Conservation (phyloP, 2,888 invertebrate genomes). For the Tiphia femorata region DNA sequence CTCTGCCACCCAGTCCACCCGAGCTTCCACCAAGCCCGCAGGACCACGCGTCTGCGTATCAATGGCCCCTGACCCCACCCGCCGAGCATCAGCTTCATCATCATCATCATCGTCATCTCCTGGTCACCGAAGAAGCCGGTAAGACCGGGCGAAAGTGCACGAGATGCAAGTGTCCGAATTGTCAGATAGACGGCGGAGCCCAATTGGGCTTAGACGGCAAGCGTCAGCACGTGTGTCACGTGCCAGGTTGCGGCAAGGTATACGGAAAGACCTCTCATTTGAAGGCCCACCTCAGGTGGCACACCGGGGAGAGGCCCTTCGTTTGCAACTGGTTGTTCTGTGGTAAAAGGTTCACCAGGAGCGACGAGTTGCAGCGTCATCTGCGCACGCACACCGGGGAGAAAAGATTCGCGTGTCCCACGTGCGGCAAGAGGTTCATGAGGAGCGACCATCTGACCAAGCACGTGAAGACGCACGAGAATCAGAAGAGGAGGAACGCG, state of each 20-base stretch:
- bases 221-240: constrained; percentile 88
- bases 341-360: constrained; percentile 91
- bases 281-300: constrained; percentile 93
- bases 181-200: constrained; percentile 81
- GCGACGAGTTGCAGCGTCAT: constrained; percentile 87
- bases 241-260: constrained; percentile 87
- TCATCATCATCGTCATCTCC: neutral
- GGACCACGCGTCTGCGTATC: constrained; percentile 42
- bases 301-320: constrained; percentile 92
- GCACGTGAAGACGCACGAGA: constrained; percentile 90
- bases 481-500: constrained; percentile 72
- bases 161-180: constrained; percentile 86
- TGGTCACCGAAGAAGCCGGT: constrained; percentile 32
- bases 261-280: constrained; percentile 96
- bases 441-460: constrained; percentile 94
- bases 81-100: constrained; percentile 37
- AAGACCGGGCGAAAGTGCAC: constrained; percentile 74
- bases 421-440: constrained; percentile 93
- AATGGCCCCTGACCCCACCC: constrained; percentile 56
- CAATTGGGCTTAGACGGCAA: constrained; percentile 83
- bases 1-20: constrained; percentile 54
- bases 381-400: constrained; percentile 91
- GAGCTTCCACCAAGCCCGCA: constrained; percentile 52
- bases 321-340: constrained; percentile 91
- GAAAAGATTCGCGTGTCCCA: constrained; percentile 87